Conservation (phyloP, 2,797 vertebrate genomes). For the Tauraco hartlaubi region DNA sequence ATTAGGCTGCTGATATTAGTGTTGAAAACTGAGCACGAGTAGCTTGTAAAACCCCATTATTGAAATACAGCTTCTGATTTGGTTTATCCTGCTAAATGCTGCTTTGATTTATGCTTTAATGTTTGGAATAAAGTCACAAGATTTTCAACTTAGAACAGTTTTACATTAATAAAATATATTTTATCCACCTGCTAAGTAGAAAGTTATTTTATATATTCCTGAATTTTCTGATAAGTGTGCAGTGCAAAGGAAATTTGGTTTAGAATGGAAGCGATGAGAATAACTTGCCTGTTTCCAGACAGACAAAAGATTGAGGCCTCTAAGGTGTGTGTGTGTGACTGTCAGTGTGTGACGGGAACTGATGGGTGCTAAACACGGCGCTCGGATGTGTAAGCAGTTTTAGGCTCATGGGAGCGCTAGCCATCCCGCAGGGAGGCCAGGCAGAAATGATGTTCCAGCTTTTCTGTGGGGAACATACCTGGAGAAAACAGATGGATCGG, state of each 20-base stretch:
- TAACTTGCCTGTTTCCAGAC: neutral
- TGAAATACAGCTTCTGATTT: slow-evolving; percentile 69
- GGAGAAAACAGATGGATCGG: neutral
- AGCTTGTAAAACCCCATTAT: slow-evolving; percentile 63
- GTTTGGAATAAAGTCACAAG: slow-evolving; percentile 53
- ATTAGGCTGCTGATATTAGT: slow-evolving; percentile 21
- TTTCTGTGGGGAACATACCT: neutral
- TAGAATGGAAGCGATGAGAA: neutral
- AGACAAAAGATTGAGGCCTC: neutral
- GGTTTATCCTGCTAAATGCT: slow-evolving; percentile 70
- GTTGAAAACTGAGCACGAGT: slow-evolving; percentile 18
- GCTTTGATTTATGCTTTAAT: slow-evolving; percentile 75
- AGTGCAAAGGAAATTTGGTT: neutral
- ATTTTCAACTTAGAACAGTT: slow-evolving; percentile 65
- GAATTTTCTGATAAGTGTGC: neutral
- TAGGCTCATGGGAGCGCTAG: neutral
- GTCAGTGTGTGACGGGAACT: neutral
- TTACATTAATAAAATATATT: slow-evolving; percentile 55
- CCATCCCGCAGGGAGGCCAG: neutral
- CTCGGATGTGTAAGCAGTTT: neutral
- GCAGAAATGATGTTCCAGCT: neutral
- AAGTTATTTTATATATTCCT: neutral
- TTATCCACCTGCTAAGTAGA: neutral
- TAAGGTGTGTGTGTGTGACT: neutral
- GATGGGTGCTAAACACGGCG: neutral